Evolutionary conservation across 2,888 invertebrate genomes (phyloP).

Genomic region (Tanytarsus gracilentus): DNA sequence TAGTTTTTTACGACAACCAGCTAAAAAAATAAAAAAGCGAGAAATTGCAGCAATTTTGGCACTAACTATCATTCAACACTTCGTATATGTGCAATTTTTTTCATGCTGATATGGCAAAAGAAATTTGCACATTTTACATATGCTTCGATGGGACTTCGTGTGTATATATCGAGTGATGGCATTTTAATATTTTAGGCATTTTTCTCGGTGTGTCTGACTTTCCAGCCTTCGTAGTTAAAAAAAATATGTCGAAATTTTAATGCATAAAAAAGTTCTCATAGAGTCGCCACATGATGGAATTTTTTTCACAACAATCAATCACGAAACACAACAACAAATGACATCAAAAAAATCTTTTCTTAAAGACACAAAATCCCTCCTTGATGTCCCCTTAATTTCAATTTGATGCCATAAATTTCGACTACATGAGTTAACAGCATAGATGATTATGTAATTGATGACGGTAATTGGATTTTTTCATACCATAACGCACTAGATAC

Average conservation of each 20-base stretch:
- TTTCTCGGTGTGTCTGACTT: not conserved
- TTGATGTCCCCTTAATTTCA: conserved; percentile 14
- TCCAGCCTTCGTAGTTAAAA: not conserved
- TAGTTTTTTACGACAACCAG: too few species aligned
- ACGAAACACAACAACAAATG: not conserved
- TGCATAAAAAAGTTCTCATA: not conserved
- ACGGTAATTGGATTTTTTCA: conserved; percentile 21
- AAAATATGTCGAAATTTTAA: conserved; percentile 1
- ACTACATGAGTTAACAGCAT: conserved; percentile 6
- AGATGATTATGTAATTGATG: conserved; percentile 27
- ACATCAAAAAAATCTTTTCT: not conserved
- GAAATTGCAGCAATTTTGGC: too few species aligned
- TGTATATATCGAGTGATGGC: conserved; percentile 5
- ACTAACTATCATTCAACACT: too few species aligned
- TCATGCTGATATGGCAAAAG: not conserved
- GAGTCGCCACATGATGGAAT: not conserved
- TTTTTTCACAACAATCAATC: conserved; percentile 18
- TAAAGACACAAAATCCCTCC: conserved; percentile 6
- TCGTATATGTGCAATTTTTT: too few species aligned
- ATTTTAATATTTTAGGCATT: conserved; percentile 6
- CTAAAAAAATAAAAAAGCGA: too few species aligned
- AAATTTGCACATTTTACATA: conserved; percentile 5
- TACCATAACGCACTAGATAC: not conserved
- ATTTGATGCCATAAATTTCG: not conserved
- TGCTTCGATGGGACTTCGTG: not conserved